These are phyloP conservation scores for Luffia ferchaultella DNA, from an alignment of 2,888 invertebrate genomes.

Conservation along the genomic window DNA sequence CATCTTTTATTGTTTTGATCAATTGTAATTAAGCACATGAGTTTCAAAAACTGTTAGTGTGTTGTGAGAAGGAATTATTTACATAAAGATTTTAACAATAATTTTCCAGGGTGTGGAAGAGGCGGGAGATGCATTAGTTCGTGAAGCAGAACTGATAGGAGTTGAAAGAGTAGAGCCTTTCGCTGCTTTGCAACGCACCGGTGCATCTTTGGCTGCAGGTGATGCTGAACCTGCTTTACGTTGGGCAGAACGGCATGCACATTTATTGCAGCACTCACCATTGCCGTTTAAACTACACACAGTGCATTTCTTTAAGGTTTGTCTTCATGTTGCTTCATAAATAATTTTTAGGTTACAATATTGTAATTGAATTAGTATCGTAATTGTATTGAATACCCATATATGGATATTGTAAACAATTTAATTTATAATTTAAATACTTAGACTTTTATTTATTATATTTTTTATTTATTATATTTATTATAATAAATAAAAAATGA, in stretches of 20 bases:
- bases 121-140: slow-evolving; percentile 78
- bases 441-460: no score
- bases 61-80: no score
- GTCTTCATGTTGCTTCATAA: neutral
- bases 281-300: slow-evolving; percentile 54
- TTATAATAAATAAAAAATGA: no score
- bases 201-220: slow-evolving; percentile 82
- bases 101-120: slow-evolving; percentile 76
- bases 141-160: slow-evolving; percentile 57
- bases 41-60: no score
- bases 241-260: slow-evolving; percentile 84
- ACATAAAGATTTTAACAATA: no score
- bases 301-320: slow-evolving; percentile 51
- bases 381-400: no score
- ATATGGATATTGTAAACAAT: no score
- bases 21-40: no score
- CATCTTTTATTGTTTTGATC: no score
- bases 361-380: no score
- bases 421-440: no score
- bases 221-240: slow-evolving; percentile 86
- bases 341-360: neutral
- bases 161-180: slow-evolving; percentile 51
- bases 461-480: no score
- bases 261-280: slow-evolving; percentile 69
- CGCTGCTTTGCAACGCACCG: slow-evolving; percentile 76